These are phyloP conservation scores for Phthorimaea operculella DNA, from an alignment of 1,140 invertebrate genomes.

Conservation along the genomic window DNA sequence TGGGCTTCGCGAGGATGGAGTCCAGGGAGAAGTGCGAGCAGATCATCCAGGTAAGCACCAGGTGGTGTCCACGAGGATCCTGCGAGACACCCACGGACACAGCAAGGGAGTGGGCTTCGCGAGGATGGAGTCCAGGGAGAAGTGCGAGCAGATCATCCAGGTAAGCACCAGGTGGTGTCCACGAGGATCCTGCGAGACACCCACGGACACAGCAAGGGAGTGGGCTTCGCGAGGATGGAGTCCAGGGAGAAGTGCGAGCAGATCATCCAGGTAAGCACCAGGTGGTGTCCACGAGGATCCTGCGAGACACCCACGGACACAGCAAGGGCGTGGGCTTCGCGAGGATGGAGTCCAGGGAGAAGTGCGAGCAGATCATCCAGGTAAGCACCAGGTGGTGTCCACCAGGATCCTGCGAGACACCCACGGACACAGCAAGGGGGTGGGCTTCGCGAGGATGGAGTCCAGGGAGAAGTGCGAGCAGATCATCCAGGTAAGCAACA, in stretches of 20 bases:
- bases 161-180: slow-evolving; percentile 85
- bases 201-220: slow-evolving; percentile 89
- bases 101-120: slow-evolving; percentile 86
- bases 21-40: slow-evolving; percentile 97
- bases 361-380: slow-evolving; percentile 96
- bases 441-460: slow-evolving; percentile 89
- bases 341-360: slow-evolving; percentile 97
- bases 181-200: slow-evolving; percentile 95
- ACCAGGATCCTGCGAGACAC: slow-evolving; percentile 95
- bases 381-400: slow-evolving; percentile 90
- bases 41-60: slow-evolving; percentile 82
- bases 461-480: slow-evolving; percentile 97
- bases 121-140: slow-evolving; percentile 97
- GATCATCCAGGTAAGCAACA: slow-evolving; percentile 86
- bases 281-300: slow-evolving; percentile 96
- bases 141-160: slow-evolving; percentile 96
- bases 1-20: slow-evolving; percentile 89
- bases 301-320: slow-evolving; percentile 90
- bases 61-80: slow-evolving; percentile 96
- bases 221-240: slow-evolving; percentile 89
- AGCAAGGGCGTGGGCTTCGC: slow-evolving; percentile 86
- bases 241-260: slow-evolving; percentile 97
- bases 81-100: slow-evolving; percentile 90
- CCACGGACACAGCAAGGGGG: slow-evolving; percentile 89
- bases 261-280: slow-evolving; percentile 82